Evolutionary conservation across 2,888 invertebrate genomes (phyloP), one percentile per base, ranked within the genome.

Genomic region (Macrophya alboannulata): DNA sequence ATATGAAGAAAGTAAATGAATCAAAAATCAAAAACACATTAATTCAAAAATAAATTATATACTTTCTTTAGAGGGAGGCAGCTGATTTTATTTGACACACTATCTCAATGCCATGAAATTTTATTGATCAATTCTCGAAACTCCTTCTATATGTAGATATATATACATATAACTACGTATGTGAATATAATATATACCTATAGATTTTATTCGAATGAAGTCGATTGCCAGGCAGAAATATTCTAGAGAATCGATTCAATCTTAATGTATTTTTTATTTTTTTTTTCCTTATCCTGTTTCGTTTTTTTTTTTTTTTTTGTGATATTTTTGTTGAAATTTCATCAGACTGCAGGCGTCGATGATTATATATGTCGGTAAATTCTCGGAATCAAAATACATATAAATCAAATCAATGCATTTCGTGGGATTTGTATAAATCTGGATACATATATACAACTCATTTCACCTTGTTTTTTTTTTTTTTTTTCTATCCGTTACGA

Each of bases 371-470:
- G 3, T 25, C 25, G 4, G n/a, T n/a, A 12, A 76, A 76, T 76
- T 48, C 48, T 43, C 5, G 21, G 45, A 76, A 25, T 55, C 15
- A 77, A 37, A 77, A 77, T 51, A 51, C 17, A 55, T 77, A 77
- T 77, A 77, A 25, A 37, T 77, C 37, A 77, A 55, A 77, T 77
- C 37, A 25, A 31, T 77, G 77, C 77, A 77, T 77, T 55, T 31
- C 1, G 37, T 31, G 37, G 37, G 17, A 8, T 55, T 25, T 55
- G n/a, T 74, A 43, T 45, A 45, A 45, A 74, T 12, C 74, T 51
- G n/a, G n/a, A n/a, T 3, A n/a, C 10, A 31, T 71, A 10, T 37
- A 37, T 31, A 4, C 8, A 62, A n/a, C 15, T 55, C 4, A 55
- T 8, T 37, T 17, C 10, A n/a, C 77, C 77, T 51, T 25, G 31